Conservation (phyloP, 1,140 invertebrate species). For the Bathynomus jamesi region DNA sequence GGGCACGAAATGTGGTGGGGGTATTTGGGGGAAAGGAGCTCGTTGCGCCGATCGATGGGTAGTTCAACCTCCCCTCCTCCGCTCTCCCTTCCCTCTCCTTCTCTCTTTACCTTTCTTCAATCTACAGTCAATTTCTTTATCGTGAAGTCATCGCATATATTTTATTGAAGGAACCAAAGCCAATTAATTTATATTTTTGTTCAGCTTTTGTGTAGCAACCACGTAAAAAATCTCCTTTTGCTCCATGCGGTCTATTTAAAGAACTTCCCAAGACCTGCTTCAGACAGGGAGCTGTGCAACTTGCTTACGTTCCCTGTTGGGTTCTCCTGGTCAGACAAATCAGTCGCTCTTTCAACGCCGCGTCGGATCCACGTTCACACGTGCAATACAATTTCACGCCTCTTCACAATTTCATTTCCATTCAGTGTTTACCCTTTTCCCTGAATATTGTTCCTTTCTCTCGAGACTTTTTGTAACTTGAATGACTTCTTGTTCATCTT, state of each 20-base stretch:
- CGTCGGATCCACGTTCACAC: neutral
- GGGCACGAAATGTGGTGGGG: neutral
- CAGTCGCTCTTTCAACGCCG: neutral
- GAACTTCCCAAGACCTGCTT: neutral
- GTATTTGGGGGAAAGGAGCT: neutral
- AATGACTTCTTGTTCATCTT: no score
- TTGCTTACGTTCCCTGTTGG: neutral
- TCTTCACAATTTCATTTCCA: no score
- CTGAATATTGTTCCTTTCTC: no score
- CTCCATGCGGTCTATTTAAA: neutral
- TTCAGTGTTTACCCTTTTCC: no score
- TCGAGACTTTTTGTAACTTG: no score
- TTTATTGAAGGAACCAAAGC: no score
- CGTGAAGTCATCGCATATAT: no score
- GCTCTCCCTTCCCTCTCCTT: neutral
- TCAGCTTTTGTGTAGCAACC: neutral
- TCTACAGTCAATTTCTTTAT: no score
- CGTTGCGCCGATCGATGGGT: neutral
- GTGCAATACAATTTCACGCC: no score
- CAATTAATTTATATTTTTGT: no score
- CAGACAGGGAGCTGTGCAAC: neutral
- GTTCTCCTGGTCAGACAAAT: neutral
- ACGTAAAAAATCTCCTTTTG: no score
- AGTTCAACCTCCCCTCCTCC: neutral
- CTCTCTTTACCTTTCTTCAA: neutral